Evolutionary conservation across 2,113 vertebrate species (phyloP), one percentile per base, ranked within the genome.

Genomic region (Sterna hirundo): DNA sequence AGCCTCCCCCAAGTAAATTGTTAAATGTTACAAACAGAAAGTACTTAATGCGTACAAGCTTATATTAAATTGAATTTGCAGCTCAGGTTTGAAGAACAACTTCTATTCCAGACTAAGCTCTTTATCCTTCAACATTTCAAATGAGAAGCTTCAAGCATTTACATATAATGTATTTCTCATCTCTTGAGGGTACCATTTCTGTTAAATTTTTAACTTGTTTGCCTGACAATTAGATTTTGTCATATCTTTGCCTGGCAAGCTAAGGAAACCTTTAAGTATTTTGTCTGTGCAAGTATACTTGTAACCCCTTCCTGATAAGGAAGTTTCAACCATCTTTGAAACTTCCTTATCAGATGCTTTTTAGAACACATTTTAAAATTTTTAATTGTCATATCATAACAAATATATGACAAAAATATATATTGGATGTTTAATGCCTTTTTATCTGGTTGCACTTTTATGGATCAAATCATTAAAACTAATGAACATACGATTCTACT

Each of bases 91-190:
- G 57, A 94, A 76, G 42, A 91, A 72, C 57, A 92, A 84, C 34
- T 61, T 69, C 66, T 86, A 19, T 91, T 87, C 74, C 88, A 79
- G 42, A 87, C 82, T 87, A 93, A 93, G 78, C 88, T 95, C 84
- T 96, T 97, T 85, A 96, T 94, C 57, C 38, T 87, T 96, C 81
- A 90, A 80, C 75, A 88, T 81, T 86, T 90, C 62, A 96, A 90
- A 88, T 88, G 29, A 90, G 83, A 90, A 90, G 88, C 52, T 76
- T 96, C 22, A 83, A 83, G 52, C 52, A 92, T 38, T 30, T 46
- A 72, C 26, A 54, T 26, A 46, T 7, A 58, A 91, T 30, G 17
- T 40, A 60, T 79, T 96, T 88, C 32, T 68, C 49, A 36, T 85
- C 70, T 83, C 16, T 36, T 52, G 38, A 76, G 29, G 23, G 64